Conservation (phyloP, 2,888 invertebrate species). For the Hirtodrosophila alboralis region DNA sequence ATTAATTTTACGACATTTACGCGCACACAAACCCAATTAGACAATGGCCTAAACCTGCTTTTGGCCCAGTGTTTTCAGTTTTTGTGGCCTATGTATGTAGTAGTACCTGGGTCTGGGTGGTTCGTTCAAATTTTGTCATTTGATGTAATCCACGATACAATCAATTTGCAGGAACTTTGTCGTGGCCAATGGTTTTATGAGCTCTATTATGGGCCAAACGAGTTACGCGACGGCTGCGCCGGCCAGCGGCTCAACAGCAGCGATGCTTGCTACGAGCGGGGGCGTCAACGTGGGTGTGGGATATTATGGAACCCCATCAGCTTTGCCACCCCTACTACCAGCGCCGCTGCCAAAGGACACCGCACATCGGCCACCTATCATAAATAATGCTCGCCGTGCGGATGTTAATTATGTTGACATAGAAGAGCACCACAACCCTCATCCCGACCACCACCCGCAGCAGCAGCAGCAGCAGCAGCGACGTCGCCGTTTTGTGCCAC, state of each 20-base stretch:
- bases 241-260: conserved; percentile 18
- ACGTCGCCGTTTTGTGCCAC: conserved; percentile 48
- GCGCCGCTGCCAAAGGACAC: conserved; percentile 69
- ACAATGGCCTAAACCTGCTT: conserved; percentile 12
- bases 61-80: background rate
- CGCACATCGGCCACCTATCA: conserved; percentile 39
- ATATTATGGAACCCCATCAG: conserved; percentile 82
- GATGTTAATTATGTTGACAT: conserved; percentile 72
- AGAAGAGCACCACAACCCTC: conserved; percentile 48
- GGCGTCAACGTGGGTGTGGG: conserved; percentile 33
- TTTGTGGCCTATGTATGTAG: too few species aligned
- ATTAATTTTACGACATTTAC: conserved; percentile 82
- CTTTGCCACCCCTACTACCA: conserved; percentile 76
- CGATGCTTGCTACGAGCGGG: conserved; percentile 20
- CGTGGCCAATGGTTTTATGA: conserved; percentile 87
- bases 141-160: conserved; percentile 60
- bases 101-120: conserved; percentile 8
- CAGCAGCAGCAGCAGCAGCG: conserved; percentile 32
- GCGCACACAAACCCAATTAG: conserved; percentile 77
- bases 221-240: conserved; percentile 74
- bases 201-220: conserved; percentile 83
- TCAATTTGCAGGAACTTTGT: conserved; percentile 86
- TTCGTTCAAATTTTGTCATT: conserved; percentile 19
- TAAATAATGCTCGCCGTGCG: conserved; percentile 50
- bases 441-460: conserved; percentile 39